Base-by-base conservation (phyloP, 1,140 invertebrate species). In the Andrena cerasifolii region DNA sequence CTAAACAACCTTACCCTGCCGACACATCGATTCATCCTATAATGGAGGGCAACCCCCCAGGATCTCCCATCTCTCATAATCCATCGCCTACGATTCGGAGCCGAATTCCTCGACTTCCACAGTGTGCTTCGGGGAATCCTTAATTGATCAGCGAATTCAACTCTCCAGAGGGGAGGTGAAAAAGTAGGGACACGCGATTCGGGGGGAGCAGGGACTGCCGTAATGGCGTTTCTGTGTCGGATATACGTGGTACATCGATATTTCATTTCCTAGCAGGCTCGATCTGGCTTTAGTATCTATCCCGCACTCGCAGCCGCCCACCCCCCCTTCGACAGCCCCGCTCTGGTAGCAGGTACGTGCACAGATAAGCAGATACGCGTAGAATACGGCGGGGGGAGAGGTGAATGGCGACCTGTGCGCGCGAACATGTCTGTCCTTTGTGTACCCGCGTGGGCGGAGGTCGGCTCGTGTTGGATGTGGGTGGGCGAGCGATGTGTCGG, bases 181-280 rank as follows among this genome's bases (percentile, higher is more conserved):
- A 21, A 28, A 14, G 36, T 12, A 2, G 33, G 47, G 31, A 33
- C 36, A 33, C 72, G n/a, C 26, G 36, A 62, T 53, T 47, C 16
- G 14, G 18, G 51, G 47, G 7, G 10, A 56, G 51, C 59, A 36
- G 28, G 53, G 59, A 76, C 72, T 43, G 54, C 78, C 75, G 80
- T 88, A 88, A 90, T 90, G 84, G 83, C 83, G 66, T 89, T 89
- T 88, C 86, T 81, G 66, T 87, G 87, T 89, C 86, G 80, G 68
- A 86, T 74, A 72, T 71, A 65, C 61, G 62, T 58, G 79, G 78
- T 78, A 88, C 87, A 89, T 85, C 86, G 86, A 88, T 86, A 88
- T 86, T 87, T 89, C 86, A 83, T 85, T 83, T 80, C 68, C 81
- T 62, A 16, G 24, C 54, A 47, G 36, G 7, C 63, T 5, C 16